These are phyloP conservation scores for Amblyornis subalaris DNA, from an alignment of 2,113 vertebrate species.

Conservation along the genomic window DNA sequence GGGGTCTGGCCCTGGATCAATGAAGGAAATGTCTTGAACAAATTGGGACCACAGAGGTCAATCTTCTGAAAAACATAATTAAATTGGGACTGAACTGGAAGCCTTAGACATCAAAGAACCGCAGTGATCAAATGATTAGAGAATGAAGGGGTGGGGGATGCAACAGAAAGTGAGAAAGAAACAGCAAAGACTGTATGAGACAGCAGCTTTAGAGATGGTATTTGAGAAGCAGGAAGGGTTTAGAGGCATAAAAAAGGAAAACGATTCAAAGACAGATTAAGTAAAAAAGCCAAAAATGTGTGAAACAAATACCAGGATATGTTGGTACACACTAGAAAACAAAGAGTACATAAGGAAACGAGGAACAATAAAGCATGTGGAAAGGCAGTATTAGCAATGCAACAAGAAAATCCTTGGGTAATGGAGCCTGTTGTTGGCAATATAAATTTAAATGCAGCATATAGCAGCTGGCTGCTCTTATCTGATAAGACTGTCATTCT, in stretches of 20 bases:
- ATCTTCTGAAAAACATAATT: constrained; percentile 54
- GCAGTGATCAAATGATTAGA: constrained; percentile 22
- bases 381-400: constrained; percentile 60
- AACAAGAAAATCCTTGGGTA: constrained; percentile 68
- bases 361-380: background rate
- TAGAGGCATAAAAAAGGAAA: background rate
- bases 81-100: constrained; percentile 43
- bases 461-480: constrained; percentile 40
- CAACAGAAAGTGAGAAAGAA: background rate
- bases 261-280: background rate
- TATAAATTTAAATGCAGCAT: constrained; percentile 73
- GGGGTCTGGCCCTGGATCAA: constrained; percentile 34
- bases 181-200: background rate
- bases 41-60: constrained; percentile 53
- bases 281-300: background rate
- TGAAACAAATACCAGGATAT: background rate
- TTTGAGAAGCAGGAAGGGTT: background rate
- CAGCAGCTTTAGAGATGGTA: background rate
- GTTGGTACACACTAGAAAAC: background rate
- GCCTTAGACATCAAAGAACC: constrained; percentile 28
- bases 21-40: constrained; percentile 56
- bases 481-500: constrained; percentile 60
- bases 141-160: background rate
- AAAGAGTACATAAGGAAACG: background rate
- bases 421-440: constrained; percentile 74